phyloP scores from a whole-genome alignment of 2,797 vertebrate species.

The Brotogeris chrysoptera region DNA sequence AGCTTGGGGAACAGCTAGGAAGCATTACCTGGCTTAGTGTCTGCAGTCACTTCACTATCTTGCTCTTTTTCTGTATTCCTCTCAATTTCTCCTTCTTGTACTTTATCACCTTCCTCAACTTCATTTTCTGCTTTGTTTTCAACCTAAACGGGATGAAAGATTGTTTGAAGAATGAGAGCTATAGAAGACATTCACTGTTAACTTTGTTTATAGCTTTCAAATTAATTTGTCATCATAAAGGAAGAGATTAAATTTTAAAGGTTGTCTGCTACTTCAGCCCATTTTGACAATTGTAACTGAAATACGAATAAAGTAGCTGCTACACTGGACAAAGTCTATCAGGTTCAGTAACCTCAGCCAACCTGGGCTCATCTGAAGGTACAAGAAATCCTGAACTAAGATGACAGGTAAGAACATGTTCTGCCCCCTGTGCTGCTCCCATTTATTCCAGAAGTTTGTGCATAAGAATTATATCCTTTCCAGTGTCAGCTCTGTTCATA shows the following conservation, averaged over 20 bases:
- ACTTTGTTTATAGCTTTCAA: neutral
- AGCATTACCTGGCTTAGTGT: constrained; percentile 72
- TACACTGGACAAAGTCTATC: too few species aligned
- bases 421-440: neutral
- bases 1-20: neutral
- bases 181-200: fast-evolving
- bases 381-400: neutral
- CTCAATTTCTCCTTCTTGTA: constrained; percentile 73
- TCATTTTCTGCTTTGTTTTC: constrained; percentile 76
- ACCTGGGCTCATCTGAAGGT: neutral
- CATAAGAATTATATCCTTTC: neutral
- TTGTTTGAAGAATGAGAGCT: neutral
- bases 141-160: constrained; percentile 29
- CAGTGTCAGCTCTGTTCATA: neutral
- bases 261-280: neutral
- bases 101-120: constrained; percentile 67
- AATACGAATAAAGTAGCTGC: neutral
- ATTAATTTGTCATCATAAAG: neutral
- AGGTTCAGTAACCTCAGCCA: neutral
- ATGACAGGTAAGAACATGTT: neutral
- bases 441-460: neutral
- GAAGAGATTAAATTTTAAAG: neutral
- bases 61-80: constrained; percentile 71
- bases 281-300: fast-evolving
- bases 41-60: constrained; percentile 55